Percentiles rank a stretch among this genome's conserved stretches.
These are phyloP conservation scores for Ifrita kowaldi DNA, from an alignment of 2,113 vertebrate genomes.

Conservation along the genomic window DNA sequence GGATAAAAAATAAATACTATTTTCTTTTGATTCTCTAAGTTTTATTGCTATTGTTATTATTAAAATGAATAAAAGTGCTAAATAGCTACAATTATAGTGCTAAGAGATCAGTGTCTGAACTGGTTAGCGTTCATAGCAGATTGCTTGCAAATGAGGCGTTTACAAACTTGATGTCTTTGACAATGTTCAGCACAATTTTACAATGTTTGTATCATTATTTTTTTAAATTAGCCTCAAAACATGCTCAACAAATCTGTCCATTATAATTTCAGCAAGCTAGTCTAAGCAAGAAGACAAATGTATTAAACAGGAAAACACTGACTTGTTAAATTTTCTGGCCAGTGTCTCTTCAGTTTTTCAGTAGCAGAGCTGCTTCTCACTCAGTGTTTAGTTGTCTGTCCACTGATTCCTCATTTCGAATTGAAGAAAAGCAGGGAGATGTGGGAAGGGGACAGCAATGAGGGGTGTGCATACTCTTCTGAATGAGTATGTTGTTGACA, in stretches of 20 bases:
- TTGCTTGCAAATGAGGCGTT: conserved; percentile 23
- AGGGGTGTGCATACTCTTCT: neutral
- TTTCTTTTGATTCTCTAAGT: conserved; percentile 12
- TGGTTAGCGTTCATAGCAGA: conserved; percentile 45
- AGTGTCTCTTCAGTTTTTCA: neutral
- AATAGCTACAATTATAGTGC: conserved; percentile 8
- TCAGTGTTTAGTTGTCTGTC: neutral
- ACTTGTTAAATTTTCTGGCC: neutral
- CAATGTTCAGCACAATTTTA: conserved; percentile 6
- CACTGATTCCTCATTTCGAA: neutral
- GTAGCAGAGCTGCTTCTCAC: neutral
- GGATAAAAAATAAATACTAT: neutral
- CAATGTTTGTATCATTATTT: neutral
- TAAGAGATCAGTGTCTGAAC: conserved; percentile 51
- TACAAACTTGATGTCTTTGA: conserved; percentile 5
- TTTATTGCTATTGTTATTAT: neutral
- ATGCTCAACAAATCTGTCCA: neutral
- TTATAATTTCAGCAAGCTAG: neutral
- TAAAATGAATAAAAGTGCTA: conserved; percentile 44
- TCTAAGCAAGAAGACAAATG: neutral
- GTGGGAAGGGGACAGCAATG: neutral
- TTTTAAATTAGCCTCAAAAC: neutral
- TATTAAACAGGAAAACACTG: neutral
- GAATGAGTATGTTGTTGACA: neutral
- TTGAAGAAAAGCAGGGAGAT: neutral